Evolutionary conservation across 2,888 invertebrate species (phyloP), one percentile per base, ranked within the genome.

Genomic region (Scaptodrosophila latifasciaeformis): DNA sequence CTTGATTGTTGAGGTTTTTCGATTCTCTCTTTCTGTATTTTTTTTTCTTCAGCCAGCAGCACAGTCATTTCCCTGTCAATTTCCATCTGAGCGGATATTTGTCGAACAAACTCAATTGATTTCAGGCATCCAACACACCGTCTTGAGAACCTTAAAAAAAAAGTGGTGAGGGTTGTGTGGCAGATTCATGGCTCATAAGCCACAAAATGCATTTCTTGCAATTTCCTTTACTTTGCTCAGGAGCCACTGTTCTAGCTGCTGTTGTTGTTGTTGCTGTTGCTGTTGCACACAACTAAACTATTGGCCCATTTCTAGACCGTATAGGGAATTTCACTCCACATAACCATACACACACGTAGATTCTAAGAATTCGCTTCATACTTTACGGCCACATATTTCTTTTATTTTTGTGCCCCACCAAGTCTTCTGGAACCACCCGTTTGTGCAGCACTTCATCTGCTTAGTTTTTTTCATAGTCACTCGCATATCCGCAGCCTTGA

Each of bases 31-130:
- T n/a, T n/a, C n/a, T n/a, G n/a, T n/a, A n/a, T n/a, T n/a, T n/a
- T n/a, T n/a, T n/a, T n/a, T n/a, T n/a, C n/a, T n/a, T n/a, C n/a
- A n/a, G n/a, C n/a, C n/a, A n/a, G n/a, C 19, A 39, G 24, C 43
- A 52, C 59, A 61, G 59, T 59, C 56, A 63, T 65, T 57, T 62
- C 54, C 62, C 57, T 60, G 70, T 65, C 70, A 65, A 62, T 61
- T 72, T 65, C 57, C 70, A 67, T 64, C 65, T 59, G 57, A 65
- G 50, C 67, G 76, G 70, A 72, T 75, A 68, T 75, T 70, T 75
- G 76, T 65, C 68, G 64, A 68, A 54, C 68, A 65, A 75, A 75
- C 76, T 68, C 70, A 68, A 75, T 75, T 75, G 74, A 75, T 75
- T 76, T 72, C 64, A 50, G 62, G 51, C 67, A 56, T 54, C 54